Evolutionary conservation across 1,140 invertebrate genomes (phyloP), one percentile per base, ranked within the genome.

Genomic region (Diachasmimorpha longicaudata): DNA sequence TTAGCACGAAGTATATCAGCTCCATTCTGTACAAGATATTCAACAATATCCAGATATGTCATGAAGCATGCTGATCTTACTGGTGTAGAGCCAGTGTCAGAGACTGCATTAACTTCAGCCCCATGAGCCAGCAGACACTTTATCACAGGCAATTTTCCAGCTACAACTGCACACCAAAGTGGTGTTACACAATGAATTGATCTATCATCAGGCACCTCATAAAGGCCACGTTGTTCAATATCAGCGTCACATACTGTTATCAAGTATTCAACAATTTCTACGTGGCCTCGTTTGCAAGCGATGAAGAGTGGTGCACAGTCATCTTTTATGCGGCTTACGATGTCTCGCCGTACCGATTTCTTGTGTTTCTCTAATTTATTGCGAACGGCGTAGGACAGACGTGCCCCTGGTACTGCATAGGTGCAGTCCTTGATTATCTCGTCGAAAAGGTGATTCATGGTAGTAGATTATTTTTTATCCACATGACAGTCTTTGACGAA

Each of bases 1-100:
- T 98, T 98, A 0, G 96, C 92, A 77, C 93, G 93, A 73, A 94
- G 91, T 79, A 98, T 95, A 86, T 98, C 94, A 4, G 96, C 96
- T 70, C 95, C 95, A 83, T 95, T 91, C 83, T 94, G 92, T 9
- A 97, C 95, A 58, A 98, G 90, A 85, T 93, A 96, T 71, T 91
- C 88, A 48, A 94, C 94, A 77, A 93, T 89, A 81, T 88, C 84
- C 66, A 95, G 89, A 88, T 97, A 95, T 37, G 96, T 96, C 96
- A 98, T 97, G 86, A 96, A 98, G 86, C 97, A 98, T 0, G 96
- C 96, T 70, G 94, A 96, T 76, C 96, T 90, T 37, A 97, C 95
- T 36, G 96, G 94, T 16, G 96, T 98, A 13, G 96, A 97, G 66
- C 96, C 95, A 31, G 94, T 93, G 89, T 97, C 96, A 0, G 95